Conservation (phyloP, 2,113 vertebrate species). For the Trinectes maculatus region DNA sequence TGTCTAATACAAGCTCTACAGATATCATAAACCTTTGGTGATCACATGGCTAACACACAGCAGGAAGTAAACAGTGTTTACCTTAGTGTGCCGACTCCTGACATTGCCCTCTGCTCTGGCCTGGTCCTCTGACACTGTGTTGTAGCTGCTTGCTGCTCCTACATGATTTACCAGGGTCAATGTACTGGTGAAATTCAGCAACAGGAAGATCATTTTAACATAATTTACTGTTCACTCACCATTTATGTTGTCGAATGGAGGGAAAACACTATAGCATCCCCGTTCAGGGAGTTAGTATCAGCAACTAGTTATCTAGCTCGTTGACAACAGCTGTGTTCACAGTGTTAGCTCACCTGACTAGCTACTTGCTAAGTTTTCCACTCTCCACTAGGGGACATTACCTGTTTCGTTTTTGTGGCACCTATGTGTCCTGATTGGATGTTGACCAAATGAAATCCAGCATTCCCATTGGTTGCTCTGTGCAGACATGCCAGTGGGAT, state of each 20-base stretch:
- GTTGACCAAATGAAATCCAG: not conserved
- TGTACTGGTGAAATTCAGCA: not conserved
- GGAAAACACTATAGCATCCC: too few relatives aligned
- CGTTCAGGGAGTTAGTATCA: not conserved
- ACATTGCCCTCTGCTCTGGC: not conserved
- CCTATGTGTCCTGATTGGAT: not conserved
- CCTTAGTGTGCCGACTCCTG: slow-evolving; percentile 3
- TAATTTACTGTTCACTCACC: not conserved
- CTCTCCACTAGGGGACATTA: not conserved
- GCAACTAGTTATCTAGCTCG: not conserved
- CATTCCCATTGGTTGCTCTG: slow-evolving; percentile 9
- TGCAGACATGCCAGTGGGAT: not conserved
- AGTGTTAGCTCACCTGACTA: not conserved
- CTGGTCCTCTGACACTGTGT: not conserved
- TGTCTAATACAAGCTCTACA: too few relatives aligned
- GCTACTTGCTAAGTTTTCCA: not conserved
- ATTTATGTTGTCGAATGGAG: too few relatives aligned
- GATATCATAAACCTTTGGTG: not conserved
- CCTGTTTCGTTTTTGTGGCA: not conserved
- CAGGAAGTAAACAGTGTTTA: not conserved
- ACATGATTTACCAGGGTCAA: not conserved
- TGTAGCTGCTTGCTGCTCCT: not conserved
- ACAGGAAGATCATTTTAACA: not conserved
- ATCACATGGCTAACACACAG: not conserved
- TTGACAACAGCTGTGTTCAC: not conserved